Evolutionary conservation across 2,888 invertebrate species (phyloP), one percentile per base, ranked within the genome.

Genomic region (Caenorhabditis angaria): DNA sequence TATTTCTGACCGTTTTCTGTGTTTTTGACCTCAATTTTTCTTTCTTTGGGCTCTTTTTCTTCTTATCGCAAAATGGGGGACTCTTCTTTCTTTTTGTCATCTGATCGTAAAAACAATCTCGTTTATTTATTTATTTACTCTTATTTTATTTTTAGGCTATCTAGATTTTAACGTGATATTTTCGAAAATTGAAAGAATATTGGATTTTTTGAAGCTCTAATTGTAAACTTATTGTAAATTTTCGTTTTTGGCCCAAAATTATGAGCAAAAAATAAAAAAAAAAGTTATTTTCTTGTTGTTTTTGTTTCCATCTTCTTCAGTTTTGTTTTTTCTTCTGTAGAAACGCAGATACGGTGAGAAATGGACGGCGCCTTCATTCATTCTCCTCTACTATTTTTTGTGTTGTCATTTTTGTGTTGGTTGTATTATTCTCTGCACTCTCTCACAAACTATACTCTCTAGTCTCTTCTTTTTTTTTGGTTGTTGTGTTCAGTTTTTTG

Each of bases 41-140:
- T 14, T 35, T 35, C 35, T 35, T 14, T 10, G 8, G 6, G 8
- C 35, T 35, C 35, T 35, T 35, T 6, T 35, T 14, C 35, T 35
- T 10, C 14, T 35, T 35, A 35, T 35, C 35, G 35, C 35, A 6
- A 35, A 35, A n/a, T 18, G n/a, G 5, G 6, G 32, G 25, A 32
- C 50, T 10, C 55, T 50, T 63, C 48, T 56, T 56, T 47, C 25
- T 22, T 24, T 53, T 55, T 47, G 25, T 47, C n/a, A 10, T 35
- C 2, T 12, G 35, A 27, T 28, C 28, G 47, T 51, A n/a, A n/a
- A n/a, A n/a, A n/a, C n/a, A n/a, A n/a, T n/a, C n/a, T n/a, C n/a
- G n/a, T n/a, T n/a, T n/a, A n/a, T n/a, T n/a, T n/a, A n/a, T n/a
- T n/a, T n/a, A n/a, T n/a, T n/a, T n/a, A n/a, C n/a, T n/a, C n/a